Percentiles rank a stretch among this genome's conserved stretches.
Conservation (phyloP, 2,113 vertebrate genomes). For the Oryctolagus cuniculus region DNA sequence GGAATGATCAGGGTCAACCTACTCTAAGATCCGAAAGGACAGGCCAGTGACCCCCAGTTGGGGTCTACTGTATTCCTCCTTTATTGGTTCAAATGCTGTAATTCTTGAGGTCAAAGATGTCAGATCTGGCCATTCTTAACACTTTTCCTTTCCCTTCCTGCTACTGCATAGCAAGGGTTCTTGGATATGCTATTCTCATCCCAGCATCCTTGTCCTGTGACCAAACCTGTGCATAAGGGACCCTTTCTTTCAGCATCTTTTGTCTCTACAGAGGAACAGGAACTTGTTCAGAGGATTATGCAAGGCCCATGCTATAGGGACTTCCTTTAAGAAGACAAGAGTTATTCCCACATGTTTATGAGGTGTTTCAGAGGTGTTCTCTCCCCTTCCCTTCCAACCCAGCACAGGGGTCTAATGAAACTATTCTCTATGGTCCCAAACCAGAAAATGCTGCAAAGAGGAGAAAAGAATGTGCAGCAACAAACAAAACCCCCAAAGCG, state of each 20-base stretch:
- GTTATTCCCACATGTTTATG: neutral
- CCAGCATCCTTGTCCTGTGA: neutral
- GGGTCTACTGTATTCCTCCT: neutral
- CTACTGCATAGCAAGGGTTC: neutral
- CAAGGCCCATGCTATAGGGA: neutral
- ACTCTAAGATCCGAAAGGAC: slow-evolving; percentile 44
- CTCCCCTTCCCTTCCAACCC: slow-evolving; percentile 36
- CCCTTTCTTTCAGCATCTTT: neutral
- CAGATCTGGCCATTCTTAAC: slow-evolving; percentile 40
- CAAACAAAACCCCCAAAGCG: neutral
- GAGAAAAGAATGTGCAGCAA: neutral
- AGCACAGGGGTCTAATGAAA: neutral
- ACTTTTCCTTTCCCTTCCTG: neutral
- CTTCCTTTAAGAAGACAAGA: neutral
- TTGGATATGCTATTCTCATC: neutral
- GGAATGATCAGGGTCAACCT: slow-evolving; percentile 32
- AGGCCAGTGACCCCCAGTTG: neutral
- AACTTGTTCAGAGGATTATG: neutral
- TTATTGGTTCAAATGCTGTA: slow-evolving; percentile 49
- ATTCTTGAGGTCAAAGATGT: slow-evolving; percentile 58
- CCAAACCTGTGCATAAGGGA: neutral
- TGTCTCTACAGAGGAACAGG: neutral
- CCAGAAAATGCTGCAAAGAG: neutral
- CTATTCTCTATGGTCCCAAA: neutral
- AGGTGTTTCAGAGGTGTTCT: neutral